Conservation (phyloP, 2,888 invertebrate species). For the Drosophila multiciliata region DNA sequence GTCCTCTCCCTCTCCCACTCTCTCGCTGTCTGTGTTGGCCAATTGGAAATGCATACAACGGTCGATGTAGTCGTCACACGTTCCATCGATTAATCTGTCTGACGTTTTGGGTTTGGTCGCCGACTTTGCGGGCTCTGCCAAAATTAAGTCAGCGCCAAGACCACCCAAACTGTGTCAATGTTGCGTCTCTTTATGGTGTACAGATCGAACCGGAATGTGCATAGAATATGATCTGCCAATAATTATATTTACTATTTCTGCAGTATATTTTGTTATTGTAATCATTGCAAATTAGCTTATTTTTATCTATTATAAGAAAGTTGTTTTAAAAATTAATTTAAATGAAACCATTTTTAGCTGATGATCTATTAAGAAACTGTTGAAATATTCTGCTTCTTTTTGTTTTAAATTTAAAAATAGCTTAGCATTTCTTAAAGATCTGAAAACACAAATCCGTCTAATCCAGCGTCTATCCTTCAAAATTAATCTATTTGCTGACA, state of each 20-base stretch:
- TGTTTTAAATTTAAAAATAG: neutral
- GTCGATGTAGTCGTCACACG: constrained; percentile 55
- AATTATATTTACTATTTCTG: neutral
- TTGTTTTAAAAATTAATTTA: neutral
- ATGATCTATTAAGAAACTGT: neutral
- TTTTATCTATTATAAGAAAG: neutral
- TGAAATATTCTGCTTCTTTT: neutral
- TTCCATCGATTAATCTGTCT: constrained; percentile 72
- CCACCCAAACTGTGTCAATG: constrained; percentile 81
- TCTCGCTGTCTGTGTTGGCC: constrained; percentile 1
- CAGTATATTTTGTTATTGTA: neutral
- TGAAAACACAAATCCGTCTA: neutral
- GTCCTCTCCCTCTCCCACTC: neutral
- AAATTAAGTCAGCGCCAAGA: constrained; percentile 70
- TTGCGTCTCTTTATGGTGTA: constrained; percentile 43
- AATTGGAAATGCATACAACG: constrained; percentile 48
- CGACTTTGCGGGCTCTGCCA: constrained; percentile 56
- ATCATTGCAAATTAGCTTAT: neutral
- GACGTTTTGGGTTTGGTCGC: constrained; percentile 45
- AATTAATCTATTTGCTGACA: neutral
- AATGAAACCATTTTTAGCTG: neutral
- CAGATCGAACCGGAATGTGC: constrained; percentile 21
- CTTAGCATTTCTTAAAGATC: neutral
- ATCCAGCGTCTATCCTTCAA: neutral
- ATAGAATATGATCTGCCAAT: constrained; percentile 11